phyloP scores from a whole-genome alignment of 2,797 vertebrate species.

The Xiphorhynchus erythropygius region DNA sequence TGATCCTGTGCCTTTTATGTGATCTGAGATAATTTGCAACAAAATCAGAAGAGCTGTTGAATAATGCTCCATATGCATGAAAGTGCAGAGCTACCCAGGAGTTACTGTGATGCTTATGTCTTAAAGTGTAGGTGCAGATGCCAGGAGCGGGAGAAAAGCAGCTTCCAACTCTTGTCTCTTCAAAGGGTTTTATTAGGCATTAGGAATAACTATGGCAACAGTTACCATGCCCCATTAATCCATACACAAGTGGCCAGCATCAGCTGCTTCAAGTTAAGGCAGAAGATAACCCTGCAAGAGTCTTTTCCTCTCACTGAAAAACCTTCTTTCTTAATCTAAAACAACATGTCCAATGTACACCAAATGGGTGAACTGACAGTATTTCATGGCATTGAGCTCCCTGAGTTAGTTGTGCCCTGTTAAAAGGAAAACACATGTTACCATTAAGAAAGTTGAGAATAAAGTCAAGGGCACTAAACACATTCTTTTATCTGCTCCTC shows the following conservation, averaged over 20 bases:
- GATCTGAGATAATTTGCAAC: background rate
- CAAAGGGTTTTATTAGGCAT: conserved; percentile 7
- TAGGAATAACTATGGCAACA: background rate
- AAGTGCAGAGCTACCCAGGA: background rate
- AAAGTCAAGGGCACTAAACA: background rate
- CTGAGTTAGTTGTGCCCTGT: background rate
- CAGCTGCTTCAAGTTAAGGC: background rate
- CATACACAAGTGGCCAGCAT: background rate
- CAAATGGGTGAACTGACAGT: background rate
- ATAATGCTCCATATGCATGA: background rate
- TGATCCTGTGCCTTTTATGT: background rate
- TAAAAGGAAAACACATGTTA: background rate
- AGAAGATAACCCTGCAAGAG: background rate
- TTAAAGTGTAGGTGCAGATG: background rate
- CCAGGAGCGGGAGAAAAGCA: background rate
- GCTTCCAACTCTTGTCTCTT: background rate
- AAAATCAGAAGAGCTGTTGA: background rate
- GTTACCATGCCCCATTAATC: background rate
- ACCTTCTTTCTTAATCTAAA: background rate
- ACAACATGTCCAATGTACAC: background rate
- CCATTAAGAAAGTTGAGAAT: background rate
- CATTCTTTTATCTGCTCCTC: background rate
- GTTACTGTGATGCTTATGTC: background rate
- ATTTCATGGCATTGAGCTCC: background rate
- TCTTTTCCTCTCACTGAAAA: background rate